phyloP scores from a whole-genome alignment of 2,797 vertebrate species.

The Sylvilagus floridanus region DNA sequence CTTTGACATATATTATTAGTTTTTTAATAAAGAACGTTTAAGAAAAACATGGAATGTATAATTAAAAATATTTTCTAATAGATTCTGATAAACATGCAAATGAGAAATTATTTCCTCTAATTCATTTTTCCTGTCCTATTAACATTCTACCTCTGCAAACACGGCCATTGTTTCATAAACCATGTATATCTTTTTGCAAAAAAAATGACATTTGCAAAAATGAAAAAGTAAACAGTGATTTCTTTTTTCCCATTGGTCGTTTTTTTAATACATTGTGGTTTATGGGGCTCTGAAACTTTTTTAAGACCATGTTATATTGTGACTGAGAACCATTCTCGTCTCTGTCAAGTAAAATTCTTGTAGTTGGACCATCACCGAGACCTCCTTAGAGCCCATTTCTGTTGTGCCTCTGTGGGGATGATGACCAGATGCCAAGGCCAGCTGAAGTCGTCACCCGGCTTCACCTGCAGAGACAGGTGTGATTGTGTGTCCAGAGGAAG shows the following conservation, averaged over 20 bases:
- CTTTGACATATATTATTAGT: constrained; percentile 65
- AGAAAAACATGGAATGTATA: constrained; percentile 48
- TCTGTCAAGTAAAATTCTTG: neutral
- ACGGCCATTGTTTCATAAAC: constrained; percentile 32
- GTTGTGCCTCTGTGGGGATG: neutral
- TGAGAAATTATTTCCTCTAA: constrained; percentile 55
- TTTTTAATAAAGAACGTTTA: constrained; percentile 65
- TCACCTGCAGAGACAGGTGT: neutral
- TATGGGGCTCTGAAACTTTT: neutral
- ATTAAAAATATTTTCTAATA: constrained; percentile 68
- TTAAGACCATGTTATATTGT: constrained; percentile 20
- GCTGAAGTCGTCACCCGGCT: neutral
- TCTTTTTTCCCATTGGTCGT: neutral
- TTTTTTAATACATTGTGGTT: neutral
- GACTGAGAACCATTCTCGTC: neutral
- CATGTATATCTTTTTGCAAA: constrained; percentile 18
- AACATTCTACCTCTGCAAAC: neutral
- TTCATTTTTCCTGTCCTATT: constrained; percentile 42
- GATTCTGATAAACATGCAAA: constrained; percentile 53
- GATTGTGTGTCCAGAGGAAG: neutral
- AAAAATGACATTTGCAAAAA: constrained; percentile 9
- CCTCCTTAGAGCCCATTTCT: neutral
- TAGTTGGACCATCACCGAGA: neutral
- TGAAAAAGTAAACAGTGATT: neutral
- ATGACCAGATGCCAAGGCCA: neutral